These are phyloP conservation scores for Tribolium madens DNA, from an alignment of 1,140 invertebrate species.

Conservation along the genomic window DNA sequence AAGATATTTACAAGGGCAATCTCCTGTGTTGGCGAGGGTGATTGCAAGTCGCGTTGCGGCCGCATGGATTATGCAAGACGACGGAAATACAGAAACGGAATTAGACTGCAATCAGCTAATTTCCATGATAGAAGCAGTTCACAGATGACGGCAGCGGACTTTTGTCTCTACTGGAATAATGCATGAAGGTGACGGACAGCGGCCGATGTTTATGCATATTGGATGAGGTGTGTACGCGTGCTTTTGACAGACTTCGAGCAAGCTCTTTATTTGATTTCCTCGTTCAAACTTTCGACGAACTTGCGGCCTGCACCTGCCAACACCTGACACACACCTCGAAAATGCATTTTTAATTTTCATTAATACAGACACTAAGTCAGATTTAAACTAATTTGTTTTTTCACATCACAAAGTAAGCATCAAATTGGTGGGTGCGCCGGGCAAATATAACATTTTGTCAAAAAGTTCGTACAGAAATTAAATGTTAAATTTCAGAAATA, in stretches of 20 bases:
- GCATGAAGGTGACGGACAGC: constrained; percentile 50
- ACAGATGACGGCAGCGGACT: constrained; percentile 40
- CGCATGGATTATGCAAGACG: constrained; percentile 49
- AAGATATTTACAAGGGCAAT: constrained; percentile 62
- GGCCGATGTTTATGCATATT: constrained; percentile 50
- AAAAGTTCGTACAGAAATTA: no score
- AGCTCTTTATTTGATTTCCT: constrained; percentile 49
- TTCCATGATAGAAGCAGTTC: constrained; percentile 49
- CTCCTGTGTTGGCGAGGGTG: constrained; percentile 38
- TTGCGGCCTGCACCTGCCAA: constrained; percentile 36
- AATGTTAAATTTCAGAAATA: no score
- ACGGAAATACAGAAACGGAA: constrained; percentile 46
- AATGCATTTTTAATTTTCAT: no score
- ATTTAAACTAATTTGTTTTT: no score
- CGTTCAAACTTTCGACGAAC: constrained; percentile 40
- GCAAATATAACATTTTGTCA: background rate
- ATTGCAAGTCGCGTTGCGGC: constrained; percentile 46
- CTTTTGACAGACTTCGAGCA: constrained; percentile 42
- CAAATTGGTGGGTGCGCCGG: constrained; percentile 28
- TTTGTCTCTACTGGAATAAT: constrained; percentile 49
- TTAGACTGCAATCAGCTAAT: constrained; percentile 49
- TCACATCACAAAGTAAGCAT: no score
- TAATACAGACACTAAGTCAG: no score
- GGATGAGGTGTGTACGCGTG: constrained; percentile 42
- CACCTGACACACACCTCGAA: background rate